Conservation (phyloP, 2,888 invertebrate genomes). For the Baronia brevicornis region DNA sequence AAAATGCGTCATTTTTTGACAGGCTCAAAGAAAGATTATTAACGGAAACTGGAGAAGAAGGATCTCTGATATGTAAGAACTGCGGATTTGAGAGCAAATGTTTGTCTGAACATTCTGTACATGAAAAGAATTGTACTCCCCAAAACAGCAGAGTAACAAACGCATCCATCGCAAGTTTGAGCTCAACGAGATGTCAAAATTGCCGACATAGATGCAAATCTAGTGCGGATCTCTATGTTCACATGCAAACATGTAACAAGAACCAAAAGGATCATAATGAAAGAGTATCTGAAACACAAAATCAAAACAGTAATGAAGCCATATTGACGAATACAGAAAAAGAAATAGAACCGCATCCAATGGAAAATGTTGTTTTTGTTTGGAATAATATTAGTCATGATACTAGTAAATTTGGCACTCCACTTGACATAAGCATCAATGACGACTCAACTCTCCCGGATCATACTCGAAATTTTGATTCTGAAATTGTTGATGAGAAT, state of each 20-base stretch:
- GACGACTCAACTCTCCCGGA: constrained; percentile 64
- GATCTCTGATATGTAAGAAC: constrained; percentile 79
- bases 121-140: constrained; percentile 80
- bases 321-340: constrained; percentile 41
- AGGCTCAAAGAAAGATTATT: constrained; percentile 85
- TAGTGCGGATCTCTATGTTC: constrained; percentile 84
- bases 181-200: constrained; percentile 88
- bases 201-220: constrained; percentile 92
- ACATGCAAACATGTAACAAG: constrained; percentile 82
- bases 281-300: constrained; percentile 41
- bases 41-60: constrained; percentile 77
- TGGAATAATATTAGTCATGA: constrained; percentile 82
- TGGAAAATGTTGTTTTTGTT: constrained; percentile 88
- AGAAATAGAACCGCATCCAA: constrained; percentile 78
- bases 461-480: constrained; percentile 45
- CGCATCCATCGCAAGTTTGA: constrained; percentile 64
- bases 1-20: constrained; percentile 88
- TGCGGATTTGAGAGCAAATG: constrained; percentile 88
- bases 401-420: constrained; percentile 51
- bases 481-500: constrained; percentile 57
- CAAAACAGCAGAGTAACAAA: constrained; percentile 56
- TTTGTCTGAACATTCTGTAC: constrained; percentile 86
- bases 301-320: constrained; percentile 43
- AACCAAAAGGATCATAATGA: constrained; percentile 46
- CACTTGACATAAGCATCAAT: constrained; percentile 60